Percentiles rank a stretch among this genome's conserved stretches.
phyloP scores from a whole-genome alignment of 2,888 invertebrate genomes.

The Drosophila putrida region DNA sequence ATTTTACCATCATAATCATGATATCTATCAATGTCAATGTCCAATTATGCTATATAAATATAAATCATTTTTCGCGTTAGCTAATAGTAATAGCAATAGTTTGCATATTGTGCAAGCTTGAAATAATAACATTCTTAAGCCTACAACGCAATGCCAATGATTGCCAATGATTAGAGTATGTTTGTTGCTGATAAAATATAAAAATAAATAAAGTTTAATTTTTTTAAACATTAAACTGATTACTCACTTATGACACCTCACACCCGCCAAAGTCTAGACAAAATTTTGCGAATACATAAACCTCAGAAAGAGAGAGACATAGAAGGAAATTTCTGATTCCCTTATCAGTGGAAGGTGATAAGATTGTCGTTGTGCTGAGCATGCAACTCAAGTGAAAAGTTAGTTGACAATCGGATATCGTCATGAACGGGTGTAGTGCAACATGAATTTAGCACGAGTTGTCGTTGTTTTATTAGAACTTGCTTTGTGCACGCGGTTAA shows the following conservation, averaged over 20 bases:
- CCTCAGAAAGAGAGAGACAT: not conserved
- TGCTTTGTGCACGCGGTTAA: not conserved
- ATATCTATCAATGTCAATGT: no score
- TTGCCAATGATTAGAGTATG: not conserved
- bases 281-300: not conserved
- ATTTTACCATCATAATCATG: no score
- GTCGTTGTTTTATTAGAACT: constrained; percentile 6
- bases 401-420: constrained; percentile 22
- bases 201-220: not conserved
- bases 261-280: not conserved
- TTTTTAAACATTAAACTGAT: constrained; percentile 1
- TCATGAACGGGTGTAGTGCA: constrained; percentile 15
- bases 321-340: not conserved
- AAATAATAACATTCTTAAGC: no score
- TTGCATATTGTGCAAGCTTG: no score
- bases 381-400: not conserved
- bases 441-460: constrained; percentile 13
- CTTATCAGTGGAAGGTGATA: constrained; percentile 8
- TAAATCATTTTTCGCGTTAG: no score
- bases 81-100: no score
- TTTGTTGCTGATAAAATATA: not conserved
- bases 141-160: no score
- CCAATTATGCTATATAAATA: no score
- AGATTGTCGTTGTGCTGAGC: constrained; percentile 1
- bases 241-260: not conserved